Evolutionary conservation across 2,113 vertebrate species (phyloP), one percentile per base, ranked within the genome.

Genomic region (Penelope pileata): DNA sequence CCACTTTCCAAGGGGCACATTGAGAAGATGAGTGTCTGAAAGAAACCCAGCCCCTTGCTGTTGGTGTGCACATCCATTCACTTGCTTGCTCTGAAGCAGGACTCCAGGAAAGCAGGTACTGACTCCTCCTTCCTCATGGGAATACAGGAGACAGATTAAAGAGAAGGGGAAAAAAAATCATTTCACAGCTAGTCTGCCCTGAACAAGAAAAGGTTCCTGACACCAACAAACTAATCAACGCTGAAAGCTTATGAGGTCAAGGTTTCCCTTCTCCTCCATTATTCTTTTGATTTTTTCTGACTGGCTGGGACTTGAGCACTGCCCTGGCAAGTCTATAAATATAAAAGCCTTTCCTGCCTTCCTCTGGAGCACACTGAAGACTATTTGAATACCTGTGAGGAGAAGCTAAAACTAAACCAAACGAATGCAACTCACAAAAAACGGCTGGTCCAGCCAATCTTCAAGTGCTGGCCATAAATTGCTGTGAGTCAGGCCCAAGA

Each of bases 201-300:
- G 17, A 90, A 94, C 89, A 90, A 91, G 91, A 50, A 96, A 96
- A 96, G 76, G 87, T 86, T 91, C 63, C 76, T 12, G 79, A 96
- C 93, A 95, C 83, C 67, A 79, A 87, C 91, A 69, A 93, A 81
- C 87, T 95, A 96, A 97, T 97, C 94, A 96, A 95, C 13, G 3
- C 62, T 86, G 92, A 96, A 94, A 96, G 76, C 69, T 94, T 94
- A 93, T 91, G 76, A 95, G 94, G 84, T 96, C 92, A 95, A 95
- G 62, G 87, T 86, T 95, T 96, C n/a, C 69, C 29, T 93, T 91
- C 90, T 88, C 60, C 54, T 84, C 85, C 74, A 93, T 96, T 90
- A 93, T 93, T 83, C 79, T 93, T 96, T 81, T 83, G 74, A 86
- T 70, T 81, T 90, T 96, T 93, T 88, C 82, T 76, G 83, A 83